A percentile compares a stretch with the other conserved stretches of the same genome.
Evolutionary conservation across 1,140 invertebrate species (phyloP).

Genomic region (Rhyzopertha dominica): DNA sequence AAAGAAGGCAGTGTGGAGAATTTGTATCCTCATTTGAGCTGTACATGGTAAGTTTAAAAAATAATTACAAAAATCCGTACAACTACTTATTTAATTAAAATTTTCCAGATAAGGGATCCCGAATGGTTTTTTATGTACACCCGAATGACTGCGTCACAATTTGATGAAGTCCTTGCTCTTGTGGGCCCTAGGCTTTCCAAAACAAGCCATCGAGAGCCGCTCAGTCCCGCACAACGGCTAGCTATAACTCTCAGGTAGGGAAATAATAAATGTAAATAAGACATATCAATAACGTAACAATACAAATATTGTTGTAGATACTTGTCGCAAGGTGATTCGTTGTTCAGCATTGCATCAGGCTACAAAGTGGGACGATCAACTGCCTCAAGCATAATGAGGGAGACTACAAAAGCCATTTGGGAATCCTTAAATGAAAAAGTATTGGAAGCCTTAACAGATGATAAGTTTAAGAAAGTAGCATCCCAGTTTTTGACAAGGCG

Average conservation of each 20-base stretch:
- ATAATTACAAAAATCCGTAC: constrained; percentile 8
- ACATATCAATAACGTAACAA: too few species aligned
- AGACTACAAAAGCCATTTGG: constrained; percentile 32
- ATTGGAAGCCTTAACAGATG: constrained; percentile 23
- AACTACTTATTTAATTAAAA: too few species aligned
- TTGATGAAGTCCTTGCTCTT: constrained; percentile 11
- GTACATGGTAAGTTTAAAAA: constrained; percentile 7
- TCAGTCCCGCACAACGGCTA: constrained; percentile 10
- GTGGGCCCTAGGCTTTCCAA: constrained; percentile 15
- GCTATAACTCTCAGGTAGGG: constrained; percentile 12
- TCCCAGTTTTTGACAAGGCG: constrained; percentile 15
- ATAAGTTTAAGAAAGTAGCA: constrained; percentile 15
- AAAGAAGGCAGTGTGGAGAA: too few species aligned
- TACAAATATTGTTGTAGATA: constrained; percentile 10
- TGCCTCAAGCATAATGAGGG: constrained; percentile 30
- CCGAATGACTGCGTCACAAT: constrained; percentile 2
- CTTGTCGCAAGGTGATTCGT: constrained; percentile 11
- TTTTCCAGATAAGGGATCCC: too few species aligned
- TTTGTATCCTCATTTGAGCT: too few species aligned
- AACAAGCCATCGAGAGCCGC: constrained; percentile 11
- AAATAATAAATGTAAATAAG: constrained; percentile 12
- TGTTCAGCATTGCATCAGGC: constrained; percentile 24
- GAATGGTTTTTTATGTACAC: too few species aligned
- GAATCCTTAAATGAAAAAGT: constrained; percentile 22
- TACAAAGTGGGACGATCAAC: constrained; percentile 33